Percentiles rank a stretch among this genome's conserved stretches.
Conservation (phyloP, 1,140 invertebrate genomes). For the Daktulosphaira vitifoliae region DNA sequence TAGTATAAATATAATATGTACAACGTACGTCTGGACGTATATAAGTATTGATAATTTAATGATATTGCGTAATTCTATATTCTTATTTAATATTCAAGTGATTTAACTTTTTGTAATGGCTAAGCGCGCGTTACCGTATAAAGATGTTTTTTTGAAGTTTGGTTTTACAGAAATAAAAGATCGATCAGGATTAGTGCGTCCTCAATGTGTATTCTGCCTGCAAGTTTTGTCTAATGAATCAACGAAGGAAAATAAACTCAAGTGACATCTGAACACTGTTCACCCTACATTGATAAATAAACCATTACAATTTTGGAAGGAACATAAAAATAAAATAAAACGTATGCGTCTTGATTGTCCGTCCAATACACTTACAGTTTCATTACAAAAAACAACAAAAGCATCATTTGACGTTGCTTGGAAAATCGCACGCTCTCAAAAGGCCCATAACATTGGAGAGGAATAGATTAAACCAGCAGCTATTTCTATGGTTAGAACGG, state of each 20-base stretch:
- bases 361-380: background rate
- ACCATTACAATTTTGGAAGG: background rate
- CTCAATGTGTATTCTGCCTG: background rate
- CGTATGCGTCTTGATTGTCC: background rate
- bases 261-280: background rate
- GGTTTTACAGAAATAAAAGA: slow-evolving; percentile 1
- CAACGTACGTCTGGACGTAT: background rate
- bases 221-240: background rate
- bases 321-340: slow-evolving; percentile 10
- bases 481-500: background rate
- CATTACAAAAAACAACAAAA: background rate
- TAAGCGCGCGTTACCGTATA: too few relatives aligned
- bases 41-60: too few relatives aligned
- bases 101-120: too few relatives aligned
- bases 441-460: background rate
- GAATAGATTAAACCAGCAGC: background rate
- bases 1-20: too few relatives aligned
- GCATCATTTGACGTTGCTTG: background rate
- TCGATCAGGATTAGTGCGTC: too few relatives aligned
- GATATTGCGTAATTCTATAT: background rate
- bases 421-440: background rate
- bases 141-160: slow-evolving; percentile 2
- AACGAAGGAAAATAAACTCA: background rate
- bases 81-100: too few relatives aligned
- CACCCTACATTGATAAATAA: background rate